Conservation (phyloP, 1,140 invertebrate species). For the Heliconius eleuchia region DNA sequence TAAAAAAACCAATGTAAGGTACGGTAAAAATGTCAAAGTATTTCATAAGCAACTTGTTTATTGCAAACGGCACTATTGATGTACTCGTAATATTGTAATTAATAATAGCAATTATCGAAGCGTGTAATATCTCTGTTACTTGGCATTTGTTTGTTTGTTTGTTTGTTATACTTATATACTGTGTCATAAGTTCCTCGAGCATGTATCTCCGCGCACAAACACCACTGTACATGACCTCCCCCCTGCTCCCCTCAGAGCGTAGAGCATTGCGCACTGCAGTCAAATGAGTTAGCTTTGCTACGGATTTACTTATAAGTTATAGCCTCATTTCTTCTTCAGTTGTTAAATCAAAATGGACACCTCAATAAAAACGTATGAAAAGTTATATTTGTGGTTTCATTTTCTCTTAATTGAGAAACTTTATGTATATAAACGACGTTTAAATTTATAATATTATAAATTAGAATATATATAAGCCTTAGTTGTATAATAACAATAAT, state of each 20-base stretch:
- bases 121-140: not conserved
- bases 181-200: conserved; percentile 26
- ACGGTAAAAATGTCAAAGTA: not conserved
- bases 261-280: conserved; percentile 43
- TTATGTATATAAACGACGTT: no score
- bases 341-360: conserved; percentile 76
- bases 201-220: conserved; percentile 56
- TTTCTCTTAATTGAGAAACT: not conserved
- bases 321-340: conserved; percentile 71
- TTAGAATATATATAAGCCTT: no score
- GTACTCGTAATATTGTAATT: not conserved
- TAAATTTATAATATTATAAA: no score
- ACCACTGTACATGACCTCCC: conserved; percentile 38
- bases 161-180: not conserved
- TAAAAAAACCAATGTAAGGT: not conserved
- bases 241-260: not conserved
- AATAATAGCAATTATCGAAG: not conserved
- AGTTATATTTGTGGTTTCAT: conserved; percentile 38
- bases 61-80: not conserved
- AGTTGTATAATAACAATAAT: no score
- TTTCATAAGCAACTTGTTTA: not conserved
- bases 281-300: conserved; percentile 76
- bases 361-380: conserved; percentile 59
- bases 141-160: no score
- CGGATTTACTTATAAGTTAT: conserved; percentile 50